A percentile compares a stretch with the other conserved stretches of the same genome.
Evolutionary conservation across 1,140 invertebrate genomes (phyloP).

Genomic region (Aphelinus certus): DNA sequence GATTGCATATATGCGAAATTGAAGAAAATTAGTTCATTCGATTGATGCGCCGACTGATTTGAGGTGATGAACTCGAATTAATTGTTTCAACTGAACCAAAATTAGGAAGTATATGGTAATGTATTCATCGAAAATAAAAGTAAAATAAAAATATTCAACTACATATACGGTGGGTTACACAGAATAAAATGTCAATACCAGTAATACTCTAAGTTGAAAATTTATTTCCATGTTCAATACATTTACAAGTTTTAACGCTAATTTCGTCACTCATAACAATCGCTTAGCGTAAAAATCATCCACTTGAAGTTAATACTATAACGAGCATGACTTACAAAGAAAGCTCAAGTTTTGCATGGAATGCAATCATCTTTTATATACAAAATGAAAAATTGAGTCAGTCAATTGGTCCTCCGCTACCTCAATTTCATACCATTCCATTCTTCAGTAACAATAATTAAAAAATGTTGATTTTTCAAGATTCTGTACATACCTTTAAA

Average conservation of each 20-base stretch:
- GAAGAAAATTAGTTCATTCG: no score
- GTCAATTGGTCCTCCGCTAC: conserved; percentile 17
- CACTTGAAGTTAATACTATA: conserved; percentile 25
- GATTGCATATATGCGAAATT: no score
- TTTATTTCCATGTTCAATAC: conserved; percentile 32
- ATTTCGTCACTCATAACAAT: conserved; percentile 28
- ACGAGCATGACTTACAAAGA: conserved; percentile 14
- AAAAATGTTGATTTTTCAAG: conserved; percentile 20
- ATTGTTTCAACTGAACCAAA: no score
- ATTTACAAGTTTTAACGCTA: conserved; percentile 29
- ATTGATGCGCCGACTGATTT: no score
- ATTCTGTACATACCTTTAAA: conserved; percentile 20
- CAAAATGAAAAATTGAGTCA: conserved; percentile 34
- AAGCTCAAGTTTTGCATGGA: conserved; percentile 22
- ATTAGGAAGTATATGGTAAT: no score
- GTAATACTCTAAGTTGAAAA: conserved; percentile 14
- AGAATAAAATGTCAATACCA: no score
- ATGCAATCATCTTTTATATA: conserved; percentile 28
- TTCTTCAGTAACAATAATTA: conserved; percentile 18
- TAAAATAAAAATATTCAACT: no score
- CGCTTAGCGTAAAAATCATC: conserved; percentile 4
- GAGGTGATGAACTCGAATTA: no score
- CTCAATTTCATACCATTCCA: conserved; percentile 3
- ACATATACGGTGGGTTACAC: no score
- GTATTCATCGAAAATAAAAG: no score